Base-by-base conservation (phyloP, 1,140 invertebrate species). In the Bombus pascuorum region DNA sequence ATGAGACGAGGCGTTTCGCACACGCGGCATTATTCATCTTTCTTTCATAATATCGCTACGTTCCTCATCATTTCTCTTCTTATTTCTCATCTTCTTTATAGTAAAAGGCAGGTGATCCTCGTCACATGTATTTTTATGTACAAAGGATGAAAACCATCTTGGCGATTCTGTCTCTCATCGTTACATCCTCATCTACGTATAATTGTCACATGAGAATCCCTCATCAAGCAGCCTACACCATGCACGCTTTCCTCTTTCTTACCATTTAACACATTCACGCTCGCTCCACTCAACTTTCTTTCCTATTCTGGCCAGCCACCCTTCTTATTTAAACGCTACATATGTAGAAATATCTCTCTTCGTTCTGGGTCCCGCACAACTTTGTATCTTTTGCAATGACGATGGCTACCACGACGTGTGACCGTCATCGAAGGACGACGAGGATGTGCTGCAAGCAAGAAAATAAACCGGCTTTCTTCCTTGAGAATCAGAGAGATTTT, bases 291-390 rank as follows among this genome's bases (percentile, higher is more conserved):
- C 89, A 82, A 75, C 59, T 53, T 65, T 76, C 85, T 22, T 39
- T 44, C 57, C 79, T 83, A 89, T 53, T 32, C 59, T 85, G 53
- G 81, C 13, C 37, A 62, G 65, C 78, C 83, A 62, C 18, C 73
- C 42, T 78, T 70, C 47, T 82, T 90, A 88, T 80, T 77, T 90
- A 90, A 90, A 86, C 78, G 65, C 89, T 91, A 90, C 87, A 86
- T 91, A 53, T 53, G 47, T 53, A 91, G 90, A 91, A 91, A 91
- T 90, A 91, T 91, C 87, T 91, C 87, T 91, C 84, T 90, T 91
- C 90, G 87, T 91, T 91, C 90, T 91, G 90, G 90, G 90, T 91
- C 90, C 90, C 90, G 89, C 90, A 80, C 87, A 90, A 86, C 84
- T 91, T 90, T 91, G 84, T 91, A 87, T 86, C 89, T 78, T 82